These are phyloP conservation scores for Metridium senile DNA, from an alignment of 92 coral and sea anemone species.

Conservation along the genomic window DNA sequence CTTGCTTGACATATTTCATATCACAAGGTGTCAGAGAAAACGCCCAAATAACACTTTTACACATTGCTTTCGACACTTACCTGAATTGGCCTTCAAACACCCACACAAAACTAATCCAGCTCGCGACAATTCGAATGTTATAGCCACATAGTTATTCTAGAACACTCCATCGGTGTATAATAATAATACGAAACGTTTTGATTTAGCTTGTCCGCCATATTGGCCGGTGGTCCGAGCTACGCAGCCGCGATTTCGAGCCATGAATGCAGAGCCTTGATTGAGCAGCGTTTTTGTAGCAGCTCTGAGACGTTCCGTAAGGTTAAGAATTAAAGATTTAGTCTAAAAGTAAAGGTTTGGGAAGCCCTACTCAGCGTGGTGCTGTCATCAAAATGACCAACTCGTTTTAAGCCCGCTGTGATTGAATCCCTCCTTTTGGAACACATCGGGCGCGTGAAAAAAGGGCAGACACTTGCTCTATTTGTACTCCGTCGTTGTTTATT, in stretches of 20 bases:
- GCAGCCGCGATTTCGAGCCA: neutral
- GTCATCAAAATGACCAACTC: slow-evolving; percentile 33
- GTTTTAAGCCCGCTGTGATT: slow-evolving; percentile 37
- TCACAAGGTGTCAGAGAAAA: neutral
- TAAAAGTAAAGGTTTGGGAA: slow-evolving; percentile 25
- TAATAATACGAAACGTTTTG: neutral
- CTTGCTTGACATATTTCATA: slow-evolving; percentile 4
- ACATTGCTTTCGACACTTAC: slow-evolving; percentile 4
- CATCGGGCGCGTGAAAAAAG: slow-evolving; percentile 31
- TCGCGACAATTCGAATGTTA: neutral
- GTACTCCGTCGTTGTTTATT: slow-evolving; percentile 17
- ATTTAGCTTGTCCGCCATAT: slow-evolving; percentile 8
- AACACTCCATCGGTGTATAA: neutral
- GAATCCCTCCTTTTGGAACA: slow-evolving; percentile 7
- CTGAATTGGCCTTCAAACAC: neutral
- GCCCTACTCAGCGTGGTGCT: slow-evolving; percentile 32
- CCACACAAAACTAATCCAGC: slow-evolving; percentile 1
- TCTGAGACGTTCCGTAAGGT: neutral
- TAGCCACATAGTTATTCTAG: neutral
- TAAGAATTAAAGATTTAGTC: slow-evolving; percentile 19
- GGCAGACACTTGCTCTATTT: slow-evolving; percentile 14
- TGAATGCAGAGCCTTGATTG: neutral
- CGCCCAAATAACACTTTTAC: neutral
- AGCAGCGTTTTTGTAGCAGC: neutral
- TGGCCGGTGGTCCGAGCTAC: neutral